These are phyloP conservation scores for Acrobasis suavella DNA, from an alignment of 2,888 invertebrate species.

Conservation along the genomic window DNA sequence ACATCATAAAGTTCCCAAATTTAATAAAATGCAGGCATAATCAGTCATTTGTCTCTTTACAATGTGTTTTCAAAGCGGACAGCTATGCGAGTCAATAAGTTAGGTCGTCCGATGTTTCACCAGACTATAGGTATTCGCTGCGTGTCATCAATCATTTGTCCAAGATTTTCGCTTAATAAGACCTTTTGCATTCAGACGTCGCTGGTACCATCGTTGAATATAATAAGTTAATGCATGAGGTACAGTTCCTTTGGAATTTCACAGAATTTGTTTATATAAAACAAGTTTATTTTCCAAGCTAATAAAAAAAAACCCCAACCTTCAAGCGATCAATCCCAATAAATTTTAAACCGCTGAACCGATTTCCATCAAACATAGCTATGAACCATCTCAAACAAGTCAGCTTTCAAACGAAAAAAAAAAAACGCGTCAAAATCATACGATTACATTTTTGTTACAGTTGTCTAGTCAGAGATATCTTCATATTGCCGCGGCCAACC, in stretches of 20 bases:
- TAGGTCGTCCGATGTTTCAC: conserved; percentile 23
- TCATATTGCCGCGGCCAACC: too few species aligned
- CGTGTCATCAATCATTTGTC: conserved; percentile 50
- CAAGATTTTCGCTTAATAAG: conserved; percentile 50
- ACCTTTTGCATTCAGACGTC: conserved; percentile 49
- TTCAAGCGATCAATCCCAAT: too few species aligned
- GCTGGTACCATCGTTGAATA: conserved; percentile 16
- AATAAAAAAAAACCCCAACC: too few species aligned
- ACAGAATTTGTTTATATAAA: neutral
- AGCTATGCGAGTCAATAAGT: conserved; percentile 34
- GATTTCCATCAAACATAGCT: too few species aligned
- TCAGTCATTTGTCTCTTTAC: conserved; percentile 46
- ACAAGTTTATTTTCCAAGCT: too few species aligned
- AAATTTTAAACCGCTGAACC: too few species aligned
- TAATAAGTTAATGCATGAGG: conserved; percentile 23
- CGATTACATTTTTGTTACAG: too few species aligned
- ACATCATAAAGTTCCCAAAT: conserved; percentile 30
- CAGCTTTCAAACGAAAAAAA: too few species aligned
- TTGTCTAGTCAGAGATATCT: too few species aligned
- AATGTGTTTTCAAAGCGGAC: conserved; percentile 36
- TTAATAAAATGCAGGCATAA: conserved; percentile 35
- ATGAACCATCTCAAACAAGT: too few species aligned
- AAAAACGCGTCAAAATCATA: too few species aligned
- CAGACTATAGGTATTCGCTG: conserved; percentile 27
- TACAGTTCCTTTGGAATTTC: conserved; percentile 4